Conservation (phyloP, 2,113 vertebrate species). For the Centrocercus urophasianus region DNA sequence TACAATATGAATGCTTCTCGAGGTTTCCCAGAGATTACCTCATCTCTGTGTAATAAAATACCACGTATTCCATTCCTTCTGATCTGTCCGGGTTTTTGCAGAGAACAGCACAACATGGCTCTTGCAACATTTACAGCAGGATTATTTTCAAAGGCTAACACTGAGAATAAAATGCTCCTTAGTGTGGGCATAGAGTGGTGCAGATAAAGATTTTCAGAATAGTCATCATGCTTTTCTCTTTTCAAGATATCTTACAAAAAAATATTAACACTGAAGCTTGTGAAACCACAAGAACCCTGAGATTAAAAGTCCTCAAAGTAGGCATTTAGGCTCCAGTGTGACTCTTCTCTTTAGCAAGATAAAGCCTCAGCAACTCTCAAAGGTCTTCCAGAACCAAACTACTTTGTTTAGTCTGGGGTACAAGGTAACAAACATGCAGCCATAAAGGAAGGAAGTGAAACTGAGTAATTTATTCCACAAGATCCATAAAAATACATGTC, state of each 20-base stretch:
- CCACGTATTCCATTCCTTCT: not conserved
- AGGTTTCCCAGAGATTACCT: not conserved
- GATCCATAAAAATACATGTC: not conserved
- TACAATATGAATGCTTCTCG: not conserved
- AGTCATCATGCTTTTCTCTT: not conserved
- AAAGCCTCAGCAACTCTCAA: not conserved
- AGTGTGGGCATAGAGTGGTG: not conserved
- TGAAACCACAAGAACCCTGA: not conserved
- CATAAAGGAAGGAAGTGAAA: not conserved
- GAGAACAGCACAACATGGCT: not conserved
- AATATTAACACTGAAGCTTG: not conserved
- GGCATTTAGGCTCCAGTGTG: not conserved
- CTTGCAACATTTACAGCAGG: not conserved
- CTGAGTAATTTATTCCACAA: not conserved
- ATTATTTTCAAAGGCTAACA: not conserved
- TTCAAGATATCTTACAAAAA: conserved; percentile 1
- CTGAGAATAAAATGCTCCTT: not conserved
- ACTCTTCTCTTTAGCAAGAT: not conserved
- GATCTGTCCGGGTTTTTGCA: not conserved
- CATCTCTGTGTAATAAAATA: not conserved
- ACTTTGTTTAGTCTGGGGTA: not conserved
- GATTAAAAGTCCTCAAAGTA: not conserved
- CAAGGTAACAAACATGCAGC: not conserved
- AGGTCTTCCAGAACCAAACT: not conserved
- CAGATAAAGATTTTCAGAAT: not conserved